Evolutionary conservation across 1,140 invertebrate genomes (phyloP).

Genomic region (Dendrolimus kikuchii): DNA sequence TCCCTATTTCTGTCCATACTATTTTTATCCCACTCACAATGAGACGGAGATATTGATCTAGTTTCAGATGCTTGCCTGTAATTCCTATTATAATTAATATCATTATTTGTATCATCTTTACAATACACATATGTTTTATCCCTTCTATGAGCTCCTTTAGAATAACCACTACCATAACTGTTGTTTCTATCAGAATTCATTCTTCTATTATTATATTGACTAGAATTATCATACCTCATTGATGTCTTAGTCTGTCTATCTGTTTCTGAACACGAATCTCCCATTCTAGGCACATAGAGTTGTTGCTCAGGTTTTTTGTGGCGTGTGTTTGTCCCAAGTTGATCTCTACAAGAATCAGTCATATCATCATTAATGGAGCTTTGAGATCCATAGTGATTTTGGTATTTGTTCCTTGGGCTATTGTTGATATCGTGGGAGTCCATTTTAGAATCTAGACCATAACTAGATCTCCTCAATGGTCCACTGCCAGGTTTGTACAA

Average conservation of each 20-base stretch:
- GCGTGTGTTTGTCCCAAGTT: slow-evolving; percentile 28
- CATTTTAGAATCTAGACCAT: slow-evolving; percentile 61
- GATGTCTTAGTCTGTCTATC: slow-evolving; percentile 40
- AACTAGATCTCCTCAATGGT: slow-evolving; percentile 60
- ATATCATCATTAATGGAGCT: slow-evolving; percentile 51
- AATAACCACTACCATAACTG: slow-evolving; percentile 36
- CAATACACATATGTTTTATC: slow-evolving; percentile 32
- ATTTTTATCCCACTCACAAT: slow-evolving; percentile 42
- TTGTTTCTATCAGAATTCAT: slow-evolving; percentile 45
- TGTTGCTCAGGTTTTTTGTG: slow-evolving; percentile 63
- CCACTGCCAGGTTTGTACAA: slow-evolving; percentile 69
- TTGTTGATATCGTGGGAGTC: slow-evolving; percentile 51
- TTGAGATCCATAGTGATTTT: slow-evolving; percentile 53
- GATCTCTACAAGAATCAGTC: slow-evolving; percentile 31
- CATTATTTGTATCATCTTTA: slow-evolving; percentile 41
- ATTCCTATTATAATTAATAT: slow-evolving; percentile 56
- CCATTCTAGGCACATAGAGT: slow-evolving; percentile 50
- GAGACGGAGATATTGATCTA: slow-evolving; percentile 58
- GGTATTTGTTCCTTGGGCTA: slow-evolving; percentile 30
- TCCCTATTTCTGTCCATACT: slow-evolving; percentile 55
- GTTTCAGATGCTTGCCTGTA: slow-evolving; percentile 62
- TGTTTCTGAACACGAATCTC: slow-evolving; percentile 36
- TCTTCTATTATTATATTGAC: slow-evolving; percentile 52
- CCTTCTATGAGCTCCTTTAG: slow-evolving; percentile 37
- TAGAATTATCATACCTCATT: slow-evolving; percentile 56